Percentiles rank a stretch among this genome's conserved stretches.
Evolutionary conservation across 1,140 invertebrate genomes (phyloP).

Genomic region (Hypsibius dujardini): DNA sequence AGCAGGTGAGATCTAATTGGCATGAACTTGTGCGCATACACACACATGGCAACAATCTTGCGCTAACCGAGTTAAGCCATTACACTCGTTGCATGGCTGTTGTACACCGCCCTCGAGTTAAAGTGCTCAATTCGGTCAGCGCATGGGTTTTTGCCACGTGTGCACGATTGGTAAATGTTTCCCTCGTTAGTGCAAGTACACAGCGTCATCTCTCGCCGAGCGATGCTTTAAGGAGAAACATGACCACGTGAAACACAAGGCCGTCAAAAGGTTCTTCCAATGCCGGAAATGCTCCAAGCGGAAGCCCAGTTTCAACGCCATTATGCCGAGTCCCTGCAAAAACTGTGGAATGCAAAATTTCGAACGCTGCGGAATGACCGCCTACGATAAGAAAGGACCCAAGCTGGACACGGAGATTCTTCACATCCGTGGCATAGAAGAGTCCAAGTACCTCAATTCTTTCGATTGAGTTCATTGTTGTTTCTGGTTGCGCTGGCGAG

Average conservation of each 20-base stretch:
- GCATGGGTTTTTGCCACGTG: too few species aligned
- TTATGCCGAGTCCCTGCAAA: slow-evolving; percentile 3
- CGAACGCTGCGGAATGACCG: not conserved
- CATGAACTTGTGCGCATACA: too few species aligned
- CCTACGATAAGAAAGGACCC: not conserved
- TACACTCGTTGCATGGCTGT: too few species aligned
- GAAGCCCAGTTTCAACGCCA: slow-evolving; percentile 1
- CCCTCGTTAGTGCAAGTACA: slow-evolving; percentile 9
- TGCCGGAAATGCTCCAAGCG: slow-evolving; percentile 5
- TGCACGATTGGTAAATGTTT: too few species aligned
- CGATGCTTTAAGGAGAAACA: slow-evolving; percentile 1
- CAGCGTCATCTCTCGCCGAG: not conserved
- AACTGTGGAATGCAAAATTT: not conserved
- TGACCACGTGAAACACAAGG: not conserved
- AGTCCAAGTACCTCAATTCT: slow-evolving; percentile 5
- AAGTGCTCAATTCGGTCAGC: too few species aligned
- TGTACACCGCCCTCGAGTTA: too few species aligned
- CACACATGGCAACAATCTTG: too few species aligned
- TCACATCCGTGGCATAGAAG: not conserved
- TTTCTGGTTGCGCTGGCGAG: too few species aligned
- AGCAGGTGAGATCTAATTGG: too few species aligned
- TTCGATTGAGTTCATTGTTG: too few species aligned
- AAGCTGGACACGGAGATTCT: not conserved
- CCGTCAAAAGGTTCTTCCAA: not conserved
- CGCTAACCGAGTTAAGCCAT: too few species aligned